These are phyloP conservation scores for Taenioides sp. DNA, from an alignment of 2,797 vertebrate genomes.

Conservation along the genomic window DNA sequence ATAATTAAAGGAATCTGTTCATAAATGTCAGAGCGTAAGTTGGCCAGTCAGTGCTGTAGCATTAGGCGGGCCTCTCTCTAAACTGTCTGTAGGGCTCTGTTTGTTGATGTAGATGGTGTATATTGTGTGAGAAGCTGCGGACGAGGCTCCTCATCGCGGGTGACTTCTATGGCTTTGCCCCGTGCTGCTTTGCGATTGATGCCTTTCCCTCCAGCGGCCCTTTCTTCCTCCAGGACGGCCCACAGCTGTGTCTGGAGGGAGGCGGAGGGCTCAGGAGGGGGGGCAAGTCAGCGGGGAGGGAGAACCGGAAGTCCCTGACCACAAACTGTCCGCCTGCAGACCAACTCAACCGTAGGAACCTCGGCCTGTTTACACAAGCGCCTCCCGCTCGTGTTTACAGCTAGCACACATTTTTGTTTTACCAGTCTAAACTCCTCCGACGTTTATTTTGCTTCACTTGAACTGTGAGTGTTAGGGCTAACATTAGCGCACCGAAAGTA, in stretches of 20 bases:
- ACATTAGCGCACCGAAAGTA: slow-evolving; percentile 47
- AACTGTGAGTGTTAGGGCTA: slow-evolving; percentile 61
- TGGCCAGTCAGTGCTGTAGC: too few relatives aligned
- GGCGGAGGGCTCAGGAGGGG: too few relatives aligned
- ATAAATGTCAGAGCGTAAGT: too few relatives aligned
- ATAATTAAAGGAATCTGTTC: too few relatives aligned
- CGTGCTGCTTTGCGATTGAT: slow-evolving; percentile 44
- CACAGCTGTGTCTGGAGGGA: slow-evolving; percentile 61
- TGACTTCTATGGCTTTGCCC: slow-evolving; percentile 39
- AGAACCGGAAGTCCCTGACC: slow-evolving; percentile 63
- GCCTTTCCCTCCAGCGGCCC: slow-evolving; percentile 45
- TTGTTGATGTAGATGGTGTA: slow-evolving; percentile 12
- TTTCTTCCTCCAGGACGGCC: slow-evolving; percentile 51
- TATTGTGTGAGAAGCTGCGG: slow-evolving; percentile 46
- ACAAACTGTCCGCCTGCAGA: slow-evolving; percentile 55
- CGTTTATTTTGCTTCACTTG: slow-evolving; percentile 71
- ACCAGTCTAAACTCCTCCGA: slow-evolving; percentile 59
- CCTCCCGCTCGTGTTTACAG: slow-evolving; percentile 70
- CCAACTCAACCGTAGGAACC: slow-evolving; percentile 52
- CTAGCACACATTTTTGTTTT: slow-evolving; percentile 70
- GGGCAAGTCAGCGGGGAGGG: background rate
- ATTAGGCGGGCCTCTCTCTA: background rate
- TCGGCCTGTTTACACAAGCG: slow-evolving; percentile 68
- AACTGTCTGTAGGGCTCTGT: background rate
- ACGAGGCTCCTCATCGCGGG: slow-evolving; percentile 59